A percentile compares a stretch with the other conserved stretches of the same genome.
phyloP scores from a whole-genome alignment of 2,797 vertebrate genomes.

The Podarcis siculus region DNA sequence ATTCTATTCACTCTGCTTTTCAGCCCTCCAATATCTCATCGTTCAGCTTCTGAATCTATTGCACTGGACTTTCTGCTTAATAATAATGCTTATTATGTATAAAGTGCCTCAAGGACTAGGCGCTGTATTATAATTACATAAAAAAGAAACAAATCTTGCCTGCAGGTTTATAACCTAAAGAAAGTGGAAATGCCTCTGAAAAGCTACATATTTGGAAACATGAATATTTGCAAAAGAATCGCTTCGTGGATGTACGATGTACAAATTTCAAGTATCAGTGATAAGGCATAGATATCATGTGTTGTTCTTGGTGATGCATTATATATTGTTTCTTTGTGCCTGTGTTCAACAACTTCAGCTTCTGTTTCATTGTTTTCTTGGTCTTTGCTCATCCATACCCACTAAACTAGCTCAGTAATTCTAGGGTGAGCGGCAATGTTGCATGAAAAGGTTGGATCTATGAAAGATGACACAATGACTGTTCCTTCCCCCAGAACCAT shows the following conservation, averaged over 20 bases:
- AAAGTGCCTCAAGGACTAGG: background rate
- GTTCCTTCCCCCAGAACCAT: too few relatives aligned
- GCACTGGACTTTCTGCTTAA: background rate
- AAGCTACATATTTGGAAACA: background rate
- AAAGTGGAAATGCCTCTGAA: background rate
- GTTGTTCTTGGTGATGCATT: background rate
- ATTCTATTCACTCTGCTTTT: background rate
- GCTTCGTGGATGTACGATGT: background rate
- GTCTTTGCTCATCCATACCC: background rate
- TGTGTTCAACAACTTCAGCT: background rate
- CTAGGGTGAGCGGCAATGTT: background rate
- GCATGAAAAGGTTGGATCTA: background rate
- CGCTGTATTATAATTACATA: constrained; percentile 5
- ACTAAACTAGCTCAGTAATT: background rate
- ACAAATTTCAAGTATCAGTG: background rate
- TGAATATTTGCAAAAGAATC: constrained; percentile 1
- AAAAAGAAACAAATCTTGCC: constrained; percentile 5
- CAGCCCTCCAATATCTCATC: background rate
- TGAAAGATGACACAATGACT: background rate
- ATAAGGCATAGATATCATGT: background rate
- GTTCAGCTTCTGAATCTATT: background rate
- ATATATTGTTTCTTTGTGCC: background rate
- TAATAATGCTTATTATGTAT: constrained; percentile 35
- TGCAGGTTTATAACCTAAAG: background rate
- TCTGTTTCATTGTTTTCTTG: background rate